Evolutionary conservation across 2,888 invertebrate species (phyloP).

Genomic region (Zaprionus lineosus): DNA sequence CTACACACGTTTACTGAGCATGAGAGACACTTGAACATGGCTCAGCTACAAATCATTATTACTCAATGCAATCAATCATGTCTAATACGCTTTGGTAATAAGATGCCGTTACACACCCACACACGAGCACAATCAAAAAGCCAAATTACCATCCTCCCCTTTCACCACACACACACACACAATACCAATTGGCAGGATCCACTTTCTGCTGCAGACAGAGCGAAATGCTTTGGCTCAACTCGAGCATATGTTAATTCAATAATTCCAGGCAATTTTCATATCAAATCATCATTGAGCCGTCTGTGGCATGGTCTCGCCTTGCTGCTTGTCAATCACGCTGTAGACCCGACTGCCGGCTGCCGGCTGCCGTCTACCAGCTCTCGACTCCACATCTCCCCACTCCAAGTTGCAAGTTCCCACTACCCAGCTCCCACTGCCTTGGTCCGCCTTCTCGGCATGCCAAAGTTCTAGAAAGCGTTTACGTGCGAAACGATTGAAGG

Average conservation of each 20-base stretch:
- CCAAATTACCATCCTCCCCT: constrained; percentile 21
- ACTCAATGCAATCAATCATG: constrained; percentile 79
- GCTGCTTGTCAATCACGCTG: constrained; percentile 74
- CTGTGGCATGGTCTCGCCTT: constrained; percentile 34
- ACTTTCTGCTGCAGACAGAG: constrained; percentile 31
- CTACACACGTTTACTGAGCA: not conserved
- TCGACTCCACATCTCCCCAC: not conserved
- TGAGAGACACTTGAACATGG: constrained; percentile 49
- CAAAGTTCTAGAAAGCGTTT: constrained; percentile 42
- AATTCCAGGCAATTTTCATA: constrained; percentile 80
- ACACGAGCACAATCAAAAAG: constrained; percentile 30
- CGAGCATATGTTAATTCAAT: constrained; percentile 79
- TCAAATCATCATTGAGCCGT: constrained; percentile 63
- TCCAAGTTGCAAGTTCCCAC: constrained; percentile 2
- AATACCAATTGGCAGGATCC: not conserved
- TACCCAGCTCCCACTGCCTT: not conserved
- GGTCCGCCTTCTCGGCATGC: not conserved
- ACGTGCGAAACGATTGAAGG: constrained; percentile 35
- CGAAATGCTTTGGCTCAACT: constrained; percentile 72
- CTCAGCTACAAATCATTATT: constrained; percentile 70
- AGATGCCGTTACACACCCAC: constrained; percentile 59
- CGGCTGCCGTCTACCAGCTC: constrained; percentile 41
- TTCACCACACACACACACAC: not conserved
- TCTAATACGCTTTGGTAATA: constrained; percentile 77
- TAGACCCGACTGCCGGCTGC: too few species aligned